Evolutionary conservation across 2,797 vertebrate genomes (phyloP), one percentile per base, ranked within the genome.

Genomic region (Adelosebastes latens): DNA sequence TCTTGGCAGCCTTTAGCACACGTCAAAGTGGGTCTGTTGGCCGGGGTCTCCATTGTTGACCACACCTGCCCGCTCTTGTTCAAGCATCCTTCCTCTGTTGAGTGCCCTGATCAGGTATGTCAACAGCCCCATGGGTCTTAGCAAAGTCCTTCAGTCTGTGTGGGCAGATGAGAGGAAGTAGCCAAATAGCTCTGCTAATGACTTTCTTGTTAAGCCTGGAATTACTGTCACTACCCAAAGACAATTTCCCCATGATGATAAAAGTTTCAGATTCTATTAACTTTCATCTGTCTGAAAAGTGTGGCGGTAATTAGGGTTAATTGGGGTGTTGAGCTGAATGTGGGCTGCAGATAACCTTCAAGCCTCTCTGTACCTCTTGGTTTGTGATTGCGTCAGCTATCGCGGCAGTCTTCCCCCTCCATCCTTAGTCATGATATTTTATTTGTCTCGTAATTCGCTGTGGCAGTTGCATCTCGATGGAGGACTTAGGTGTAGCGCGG

Each of bases 281-380:
- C 88, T 90, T 91, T 93, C 86, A 88, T 91, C 86, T 81, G 83
- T 88, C 72, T 85, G 87, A 88, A 85, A 87, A 87, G 77, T 68
- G 71, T 84, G 86, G 86, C 75, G 31, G 86, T 93, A 94, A 94
- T 94, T 92, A 87, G 92, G 93, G 92, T 93, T 95, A 94, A 94
- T 94, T 92, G 92, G 90, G 92, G 92, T 91, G 84, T 85, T 83
- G 80, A 77, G 87, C 85, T 67, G 78, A 91, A 88, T 79, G 89
- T 86, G 81, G 87, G 89, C 86, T 68, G 77, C 85, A 83, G 88
- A 91, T 94, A 90, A 93, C 93, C 93, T 93, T 93, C 85, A 84
- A 89, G 84, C 82, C 84, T 83, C 86, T 85, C 81, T 81, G 78
- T 86, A 71, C 84, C 82, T 84, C 89, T 93, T 86, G 85, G 74